These are phyloP conservation scores for Galaxias olidus DNA, from an alignment of 2,797 vertebrate species.

Conservation along the genomic window DNA sequence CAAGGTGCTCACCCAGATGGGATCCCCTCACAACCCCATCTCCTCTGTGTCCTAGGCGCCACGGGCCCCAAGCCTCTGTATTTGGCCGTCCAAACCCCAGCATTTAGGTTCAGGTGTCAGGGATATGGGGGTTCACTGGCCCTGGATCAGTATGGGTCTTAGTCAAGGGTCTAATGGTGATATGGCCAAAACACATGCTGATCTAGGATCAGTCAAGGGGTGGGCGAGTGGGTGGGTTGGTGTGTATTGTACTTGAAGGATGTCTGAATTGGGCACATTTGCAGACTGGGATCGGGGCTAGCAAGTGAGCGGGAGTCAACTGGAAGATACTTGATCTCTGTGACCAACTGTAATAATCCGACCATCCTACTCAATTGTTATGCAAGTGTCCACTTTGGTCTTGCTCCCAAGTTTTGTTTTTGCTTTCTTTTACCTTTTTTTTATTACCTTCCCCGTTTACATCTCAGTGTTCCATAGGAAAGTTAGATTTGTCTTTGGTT, in stretches of 20 bases:
- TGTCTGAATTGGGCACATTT: conserved; percentile 82
- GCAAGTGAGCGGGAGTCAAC: conserved; percentile 78
- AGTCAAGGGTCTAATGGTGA: background rate
- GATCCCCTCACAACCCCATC: conserved; percentile 96
- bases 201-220: conserved; percentile 44
- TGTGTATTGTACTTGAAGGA: conserved; percentile 89
- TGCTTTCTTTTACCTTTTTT: conserved; percentile 53
- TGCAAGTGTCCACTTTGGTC: conserved; percentile 63
- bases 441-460: conserved; percentile 77
- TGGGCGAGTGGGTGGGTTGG: conserved; percentile 37
- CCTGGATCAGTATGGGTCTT: conserved; percentile 36
- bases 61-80: conserved; percentile 45
- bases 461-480: conserved; percentile 74
- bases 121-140: conserved; percentile 36
- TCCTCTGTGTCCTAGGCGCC: conserved; percentile 94
- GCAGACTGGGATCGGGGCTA: conserved; percentile 69
- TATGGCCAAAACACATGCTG: conserved; percentile 46
- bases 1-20: conserved; percentile 99
- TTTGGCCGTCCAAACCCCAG: conserved; percentile 71
- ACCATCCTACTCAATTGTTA: conserved; percentile 67
- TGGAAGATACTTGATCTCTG: conserved; percentile 94
- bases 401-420: conserved; percentile 49
- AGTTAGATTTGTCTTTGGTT: conserved; percentile 53
- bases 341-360: conserved; percentile 93
- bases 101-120: conserved; percentile 74